Evolutionary conservation across 1,140 invertebrate species (phyloP).

Genomic region (Adelges cooleyi): DNA sequence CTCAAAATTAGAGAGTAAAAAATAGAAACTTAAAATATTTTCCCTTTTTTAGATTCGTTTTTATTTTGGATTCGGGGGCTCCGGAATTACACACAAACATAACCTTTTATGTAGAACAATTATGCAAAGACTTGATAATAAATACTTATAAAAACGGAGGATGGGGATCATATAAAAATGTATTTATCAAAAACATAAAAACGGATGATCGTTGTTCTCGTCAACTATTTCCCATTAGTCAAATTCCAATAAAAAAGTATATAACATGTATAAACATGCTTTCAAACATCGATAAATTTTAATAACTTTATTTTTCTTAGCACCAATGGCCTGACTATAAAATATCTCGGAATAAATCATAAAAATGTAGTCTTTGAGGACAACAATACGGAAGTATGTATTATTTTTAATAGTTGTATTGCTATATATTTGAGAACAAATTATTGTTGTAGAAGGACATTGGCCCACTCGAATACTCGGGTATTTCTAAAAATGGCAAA

Average conservation of each 20-base stretch:
- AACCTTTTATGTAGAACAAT: slow-evolving; percentile 3
- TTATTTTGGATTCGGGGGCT: background rate
- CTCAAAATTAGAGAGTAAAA: no score
- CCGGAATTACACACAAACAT: background rate
- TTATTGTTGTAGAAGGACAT: background rate
- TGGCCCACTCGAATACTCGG: slow-evolving; percentile 28
- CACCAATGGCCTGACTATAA: background rate
- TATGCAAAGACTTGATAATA: background rate
- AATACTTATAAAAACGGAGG: background rate
- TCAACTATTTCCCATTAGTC: no score
- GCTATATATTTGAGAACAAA: no score
- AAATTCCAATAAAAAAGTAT: no score
- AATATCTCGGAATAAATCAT: background rate
- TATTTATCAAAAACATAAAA: no score
- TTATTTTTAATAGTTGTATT: background rate
- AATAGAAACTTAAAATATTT: slow-evolving; percentile 41
- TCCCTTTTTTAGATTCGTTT: background rate
- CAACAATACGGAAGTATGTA: background rate
- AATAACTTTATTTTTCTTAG: no score
- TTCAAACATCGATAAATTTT: no score
- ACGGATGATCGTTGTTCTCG: no score
- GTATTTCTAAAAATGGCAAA: background rate
- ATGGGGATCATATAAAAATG: slow-evolving; percentile 1
- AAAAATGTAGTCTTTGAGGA: slow-evolving; percentile 5
- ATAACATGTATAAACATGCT: no score